phyloP scores from a whole-genome alignment of 2,888 invertebrate genomes.

The Empis stercorea region DNA sequence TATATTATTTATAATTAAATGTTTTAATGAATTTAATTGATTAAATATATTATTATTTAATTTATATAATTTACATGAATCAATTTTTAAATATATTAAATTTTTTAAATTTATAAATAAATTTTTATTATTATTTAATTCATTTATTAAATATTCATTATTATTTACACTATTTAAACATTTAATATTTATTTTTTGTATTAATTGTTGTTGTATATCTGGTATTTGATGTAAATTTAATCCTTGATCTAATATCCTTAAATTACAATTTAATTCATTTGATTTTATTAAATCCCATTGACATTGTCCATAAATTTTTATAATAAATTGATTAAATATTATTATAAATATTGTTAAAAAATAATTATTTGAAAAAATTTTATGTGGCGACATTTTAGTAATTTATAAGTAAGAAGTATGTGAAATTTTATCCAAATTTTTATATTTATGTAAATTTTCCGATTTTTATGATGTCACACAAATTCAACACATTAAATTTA shows the following conservation, averaged over 20 bases:
- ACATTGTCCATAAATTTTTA: slow-evolving; percentile 25
- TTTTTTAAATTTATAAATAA: slow-evolving; percentile 59
- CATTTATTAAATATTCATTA: slow-evolving; percentile 20
- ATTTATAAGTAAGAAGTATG: too few species aligned
- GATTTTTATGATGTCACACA: too few species aligned
- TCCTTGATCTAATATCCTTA: slow-evolving; percentile 29
- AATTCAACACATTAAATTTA: too few species aligned
- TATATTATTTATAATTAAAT: slow-evolving; percentile 52
- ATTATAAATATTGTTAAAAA: neutral
- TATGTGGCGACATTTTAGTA: neutral
- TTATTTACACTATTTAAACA: slow-evolving; percentile 33
- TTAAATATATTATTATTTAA: slow-evolving; percentile 66
- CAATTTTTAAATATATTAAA: slow-evolving; percentile 61
- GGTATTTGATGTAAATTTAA: slow-evolving; percentile 39
- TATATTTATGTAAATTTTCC: too few species aligned
- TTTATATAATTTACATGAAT: slow-evolving; percentile 66
- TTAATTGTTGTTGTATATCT: slow-evolving; percentile 52
- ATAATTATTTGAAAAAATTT: too few species aligned
- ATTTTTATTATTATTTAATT: too few species aligned
- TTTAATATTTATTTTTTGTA: slow-evolving; percentile 55
- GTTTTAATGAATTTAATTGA: slow-evolving; percentile 65
- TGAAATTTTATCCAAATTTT: too few species aligned
- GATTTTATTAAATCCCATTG: slow-evolving; percentile 35
- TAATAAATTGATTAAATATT: too few species aligned
- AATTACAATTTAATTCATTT: slow-evolving; percentile 34